phyloP scores from a whole-genome alignment of 2,888 invertebrate species.

The Blera fallax region DNA sequence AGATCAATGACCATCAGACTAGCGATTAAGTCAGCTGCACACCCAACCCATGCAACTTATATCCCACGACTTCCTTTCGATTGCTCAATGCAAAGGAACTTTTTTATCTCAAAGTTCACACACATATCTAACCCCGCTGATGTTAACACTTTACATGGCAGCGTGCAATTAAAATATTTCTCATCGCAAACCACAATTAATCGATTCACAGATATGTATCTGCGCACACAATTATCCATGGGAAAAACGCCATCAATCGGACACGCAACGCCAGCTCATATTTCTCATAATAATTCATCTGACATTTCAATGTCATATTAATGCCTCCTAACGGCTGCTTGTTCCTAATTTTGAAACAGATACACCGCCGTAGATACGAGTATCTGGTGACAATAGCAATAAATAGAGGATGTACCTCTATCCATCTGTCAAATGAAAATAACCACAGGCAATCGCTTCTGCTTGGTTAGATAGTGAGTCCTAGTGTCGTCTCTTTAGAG shows the following conservation, averaged over 20 bases:
- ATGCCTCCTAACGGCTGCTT: slow-evolving; percentile 22
- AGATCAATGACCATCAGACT: background rate
- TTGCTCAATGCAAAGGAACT: slow-evolving; percentile 28
- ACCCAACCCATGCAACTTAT: background rate
- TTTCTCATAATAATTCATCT: slow-evolving; percentile 59
- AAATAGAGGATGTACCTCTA: slow-evolving; percentile 5
- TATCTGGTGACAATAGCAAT: background rate
- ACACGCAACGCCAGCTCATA: slow-evolving; percentile 46
- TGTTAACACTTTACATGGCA: slow-evolving; percentile 40
- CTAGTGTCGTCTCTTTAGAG: background rate
- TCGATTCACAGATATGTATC: slow-evolving; percentile 57
- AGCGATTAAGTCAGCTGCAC: background rate
- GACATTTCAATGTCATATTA: slow-evolving; percentile 68
- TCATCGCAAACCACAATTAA: slow-evolving; percentile 52
- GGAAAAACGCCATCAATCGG: slow-evolving; percentile 29
- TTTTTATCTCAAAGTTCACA: slow-evolving; percentile 66
- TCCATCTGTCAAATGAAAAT: slow-evolving; percentile 42
- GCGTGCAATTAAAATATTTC: slow-evolving; percentile 54
- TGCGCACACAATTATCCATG: slow-evolving; percentile 33
- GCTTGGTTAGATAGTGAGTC: background rate
- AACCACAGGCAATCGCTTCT: slow-evolving; percentile 35
- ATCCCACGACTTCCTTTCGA: slow-evolving; percentile 30
- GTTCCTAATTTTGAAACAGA: slow-evolving; percentile 36
- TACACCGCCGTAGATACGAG: slow-evolving; percentile 4
- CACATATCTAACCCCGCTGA: slow-evolving; percentile 45